Conservation (phyloP, 2,113 vertebrate species). For the Polypterus bichir region DNA sequence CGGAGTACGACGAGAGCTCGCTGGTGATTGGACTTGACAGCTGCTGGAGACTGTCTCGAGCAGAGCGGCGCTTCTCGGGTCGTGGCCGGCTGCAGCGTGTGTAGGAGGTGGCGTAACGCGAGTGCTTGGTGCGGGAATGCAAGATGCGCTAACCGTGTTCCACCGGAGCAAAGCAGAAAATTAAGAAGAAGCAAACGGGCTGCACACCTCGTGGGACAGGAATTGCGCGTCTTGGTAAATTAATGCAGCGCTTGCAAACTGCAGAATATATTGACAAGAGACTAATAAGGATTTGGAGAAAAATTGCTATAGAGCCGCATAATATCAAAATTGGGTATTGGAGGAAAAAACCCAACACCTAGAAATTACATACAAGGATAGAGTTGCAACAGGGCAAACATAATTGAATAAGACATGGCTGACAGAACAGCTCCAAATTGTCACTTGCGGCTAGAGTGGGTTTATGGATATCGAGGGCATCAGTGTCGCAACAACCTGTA, state of each 20-base stretch:
- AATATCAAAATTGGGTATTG: slow-evolving; percentile 24
- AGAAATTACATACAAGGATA: background rate
- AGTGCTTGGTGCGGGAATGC: slow-evolving; percentile 4
- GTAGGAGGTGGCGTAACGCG: slow-evolving; percentile 20
- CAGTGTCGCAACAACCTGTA: slow-evolving; percentile 99
- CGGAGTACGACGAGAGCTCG: slow-evolving; percentile 38
- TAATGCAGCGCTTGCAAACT: slow-evolving; percentile 15
- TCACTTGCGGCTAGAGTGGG: slow-evolving; percentile 95
- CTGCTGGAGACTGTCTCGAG: slow-evolving; percentile 44
- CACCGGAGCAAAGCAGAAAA: too few relatives aligned
- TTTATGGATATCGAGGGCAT: slow-evolving; percentile 94
- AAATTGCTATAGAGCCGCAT: slow-evolving; percentile 20
- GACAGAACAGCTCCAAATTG: slow-evolving; percentile 89
- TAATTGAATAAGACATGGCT: slow-evolving; percentile 67
- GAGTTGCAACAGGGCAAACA: slow-evolving; percentile 31
- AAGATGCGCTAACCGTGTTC: slow-evolving; percentile 8
- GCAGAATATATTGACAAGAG: slow-evolving; percentile 11
- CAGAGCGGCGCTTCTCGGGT: slow-evolving; percentile 26
- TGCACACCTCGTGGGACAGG: too few relatives aligned
- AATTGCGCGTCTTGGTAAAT: too few relatives aligned
- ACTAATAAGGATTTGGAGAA: slow-evolving; percentile 18
- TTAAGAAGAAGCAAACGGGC: too few relatives aligned
- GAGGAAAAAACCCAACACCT: slow-evolving; percentile 29
- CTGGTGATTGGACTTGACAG: slow-evolving; percentile 55
- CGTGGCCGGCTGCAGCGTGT: slow-evolving; percentile 14